A percentile compares a stretch with the other conserved stretches of the same genome.
phyloP scores from a whole-genome alignment of 2,888 invertebrate species.

The Girardia tigrina region DNA sequence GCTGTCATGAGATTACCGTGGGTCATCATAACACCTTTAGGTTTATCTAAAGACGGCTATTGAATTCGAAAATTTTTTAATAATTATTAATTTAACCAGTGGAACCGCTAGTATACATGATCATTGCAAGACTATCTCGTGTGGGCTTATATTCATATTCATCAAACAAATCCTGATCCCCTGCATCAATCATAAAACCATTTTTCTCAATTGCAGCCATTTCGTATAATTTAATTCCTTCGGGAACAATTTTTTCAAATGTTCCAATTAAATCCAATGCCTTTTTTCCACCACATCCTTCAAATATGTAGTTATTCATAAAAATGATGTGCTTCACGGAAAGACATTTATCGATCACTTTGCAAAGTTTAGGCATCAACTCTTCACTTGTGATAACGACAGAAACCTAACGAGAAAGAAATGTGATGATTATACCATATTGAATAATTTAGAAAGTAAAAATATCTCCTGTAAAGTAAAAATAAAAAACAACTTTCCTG shows the following conservation, averaged over 20 bases:
- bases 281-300: constrained; percentile 39
- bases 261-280: neutral
- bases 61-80: neutral
- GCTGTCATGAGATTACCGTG: constrained; percentile 50
- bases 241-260: constrained; percentile 53
- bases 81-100: constrained; percentile 58
- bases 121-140: constrained; percentile 71
- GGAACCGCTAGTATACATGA: constrained; percentile 97
- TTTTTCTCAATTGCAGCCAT: constrained; percentile 61
- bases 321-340: constrained; percentile 57
- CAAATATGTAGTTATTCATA: constrained; percentile 43
- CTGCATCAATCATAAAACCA: constrained; percentile 50
- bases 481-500: too few species aligned
- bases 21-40: constrained; percentile 48
- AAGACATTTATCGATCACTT: constrained; percentile 49
- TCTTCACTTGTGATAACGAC: constrained; percentile 63
- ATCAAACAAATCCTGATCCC: constrained; percentile 38
- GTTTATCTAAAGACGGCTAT: neutral
- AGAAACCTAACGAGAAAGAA: constrained; percentile 7
- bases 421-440: too few species aligned
- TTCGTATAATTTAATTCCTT: constrained; percentile 61
- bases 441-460: too few species aligned
- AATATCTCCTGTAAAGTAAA: too few species aligned
- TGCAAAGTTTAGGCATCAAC: constrained; percentile 67
- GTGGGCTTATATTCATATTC: constrained; percentile 52